phyloP scores from a whole-genome alignment of 2,888 invertebrate species.

The Drosophila pegasa region DNA sequence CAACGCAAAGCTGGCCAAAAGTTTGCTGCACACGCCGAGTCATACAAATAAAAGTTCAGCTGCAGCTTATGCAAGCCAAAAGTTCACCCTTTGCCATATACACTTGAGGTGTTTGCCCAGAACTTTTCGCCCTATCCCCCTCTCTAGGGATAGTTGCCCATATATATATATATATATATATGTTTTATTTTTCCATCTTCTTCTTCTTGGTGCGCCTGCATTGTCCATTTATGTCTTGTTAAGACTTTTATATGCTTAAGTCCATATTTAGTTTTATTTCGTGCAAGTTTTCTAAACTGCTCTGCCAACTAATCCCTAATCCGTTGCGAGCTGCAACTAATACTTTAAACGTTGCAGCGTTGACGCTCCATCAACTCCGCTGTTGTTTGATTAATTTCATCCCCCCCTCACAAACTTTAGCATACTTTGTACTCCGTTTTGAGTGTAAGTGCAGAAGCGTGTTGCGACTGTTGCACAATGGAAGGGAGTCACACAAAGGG shows the following conservation, averaged over 20 bases:
- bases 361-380: slow-evolving; percentile 16
- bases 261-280: slow-evolving; percentile 70
- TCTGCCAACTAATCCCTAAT: slow-evolving; percentile 60
- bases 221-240: slow-evolving; percentile 78
- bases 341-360: slow-evolving; percentile 40
- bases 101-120: slow-evolving; percentile 69
- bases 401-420: slow-evolving; percentile 1
- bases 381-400: slow-evolving; percentile 39
- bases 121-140: slow-evolving; percentile 41
- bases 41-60: slow-evolving; percentile 75
- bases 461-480: neutral
- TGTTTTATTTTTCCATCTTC: slow-evolving; percentile 10
- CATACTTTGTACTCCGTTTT: neutral
- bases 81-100: slow-evolving; percentile 48
- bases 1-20: slow-evolving; percentile 42
- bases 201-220: slow-evolving; percentile 8
- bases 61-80: slow-evolving; percentile 56
- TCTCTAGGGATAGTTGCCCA: slow-evolving; percentile 40
- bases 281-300: slow-evolving; percentile 62
- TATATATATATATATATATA: slow-evolving; percentile 1
- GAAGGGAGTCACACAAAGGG: too few species aligned
- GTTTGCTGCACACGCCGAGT: slow-evolving; percentile 60
- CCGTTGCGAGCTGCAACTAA: slow-evolving; percentile 28
- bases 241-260: slow-evolving; percentile 76
- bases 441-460: neutral